Evolutionary conservation across 2,113 vertebrate species (phyloP).

Genomic region (Scortum barcoo): DNA sequence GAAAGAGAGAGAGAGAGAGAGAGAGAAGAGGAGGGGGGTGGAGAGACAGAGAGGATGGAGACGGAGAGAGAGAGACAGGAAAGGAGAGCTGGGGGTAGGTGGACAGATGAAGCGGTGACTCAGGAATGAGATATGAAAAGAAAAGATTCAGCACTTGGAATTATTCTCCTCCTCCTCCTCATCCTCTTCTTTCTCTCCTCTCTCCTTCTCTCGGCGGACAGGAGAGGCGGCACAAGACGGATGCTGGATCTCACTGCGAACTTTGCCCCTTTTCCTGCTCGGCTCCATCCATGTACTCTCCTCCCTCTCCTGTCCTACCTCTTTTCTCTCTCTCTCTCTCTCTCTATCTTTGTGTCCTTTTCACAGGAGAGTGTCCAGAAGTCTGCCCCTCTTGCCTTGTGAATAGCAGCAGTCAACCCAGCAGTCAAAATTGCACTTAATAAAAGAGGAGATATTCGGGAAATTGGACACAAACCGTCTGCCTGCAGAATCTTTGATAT

Average conservation of each 20-base stretch:
- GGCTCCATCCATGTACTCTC: conserved; percentile 33
- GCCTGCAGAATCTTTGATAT: conserved; percentile 11
- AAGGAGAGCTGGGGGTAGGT: conserved; percentile 65
- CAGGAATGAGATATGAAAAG: conserved; percentile 75
- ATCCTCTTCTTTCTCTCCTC: conserved; percentile 9
- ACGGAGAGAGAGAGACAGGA: conserved; percentile 28
- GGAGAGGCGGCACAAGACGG: conserved; percentile 33
- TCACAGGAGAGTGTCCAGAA: conserved; percentile 1
- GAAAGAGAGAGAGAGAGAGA: conserved; percentile 19
- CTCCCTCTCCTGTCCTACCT: neutral
- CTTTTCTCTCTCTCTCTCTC: neutral
- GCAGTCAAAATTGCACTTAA: conserved; percentile 17
- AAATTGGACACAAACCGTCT: conserved; percentile 24
- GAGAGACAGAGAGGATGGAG: conserved; percentile 27
- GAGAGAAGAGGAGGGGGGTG: conserved; percentile 6
- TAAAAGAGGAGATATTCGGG: conserved; percentile 24
- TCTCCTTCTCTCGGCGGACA: conserved; percentile 32
- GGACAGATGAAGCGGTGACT: conserved; percentile 80
- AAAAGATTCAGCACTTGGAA: conserved; percentile 71
- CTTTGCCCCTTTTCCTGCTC: conserved; percentile 23
- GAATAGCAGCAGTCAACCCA: conserved; percentile 25
- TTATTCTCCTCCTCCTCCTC: conserved; percentile 52
- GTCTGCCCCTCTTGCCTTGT: conserved; percentile 14
- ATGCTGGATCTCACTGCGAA: conserved; percentile 48
- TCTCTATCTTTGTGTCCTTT: neutral